These are phyloP conservation scores for Oncorhynchus keta DNA, from an alignment of 2,113 vertebrate genomes.

Conservation along the genomic window DNA sequence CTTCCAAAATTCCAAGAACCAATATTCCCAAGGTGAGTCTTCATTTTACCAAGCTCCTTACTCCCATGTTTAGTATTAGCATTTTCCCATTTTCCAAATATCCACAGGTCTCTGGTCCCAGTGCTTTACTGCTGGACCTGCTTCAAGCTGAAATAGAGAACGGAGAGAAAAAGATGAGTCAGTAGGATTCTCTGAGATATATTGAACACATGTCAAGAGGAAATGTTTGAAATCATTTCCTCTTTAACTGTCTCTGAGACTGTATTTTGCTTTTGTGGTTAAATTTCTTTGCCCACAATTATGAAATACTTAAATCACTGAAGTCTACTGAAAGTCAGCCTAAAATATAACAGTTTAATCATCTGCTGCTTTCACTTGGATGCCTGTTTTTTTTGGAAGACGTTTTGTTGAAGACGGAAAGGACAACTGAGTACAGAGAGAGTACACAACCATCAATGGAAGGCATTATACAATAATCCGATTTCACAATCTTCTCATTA, in stretches of 20 bases:
- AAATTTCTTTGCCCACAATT: too few relatives aligned
- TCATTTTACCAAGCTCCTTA: slow-evolving; percentile 33
- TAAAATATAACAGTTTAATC: slow-evolving; percentile 8
- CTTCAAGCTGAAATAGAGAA: slow-evolving; percentile 65
- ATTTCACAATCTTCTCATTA: slow-evolving; percentile 53
- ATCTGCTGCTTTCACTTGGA: slow-evolving; percentile 12
- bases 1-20: not conserved
- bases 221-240: too few relatives aligned
- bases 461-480: slow-evolving; percentile 52
- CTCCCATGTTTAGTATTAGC: slow-evolving; percentile 42
- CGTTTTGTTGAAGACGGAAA: not conserved
- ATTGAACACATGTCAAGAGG: not conserved
- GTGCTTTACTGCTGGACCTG: slow-evolving; percentile 69
- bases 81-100: slow-evolving; percentile 37
- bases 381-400: not conserved
- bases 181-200: not conserved
- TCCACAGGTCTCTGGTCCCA: not conserved
- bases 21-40: slow-evolving; percentile 37
- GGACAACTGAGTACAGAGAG: not conserved
- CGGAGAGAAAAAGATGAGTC: slow-evolving; percentile 39
- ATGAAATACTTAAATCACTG: too few relatives aligned
- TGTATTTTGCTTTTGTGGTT: too few relatives aligned
- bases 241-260: too few relatives aligned
- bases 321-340: too few relatives aligned
- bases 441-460: slow-evolving; percentile 11